A percentile compares a stretch with the other conserved stretches of the same genome.
phyloP scores from a whole-genome alignment of 2,797 vertebrate species.

The Gallinago stenura region DNA sequence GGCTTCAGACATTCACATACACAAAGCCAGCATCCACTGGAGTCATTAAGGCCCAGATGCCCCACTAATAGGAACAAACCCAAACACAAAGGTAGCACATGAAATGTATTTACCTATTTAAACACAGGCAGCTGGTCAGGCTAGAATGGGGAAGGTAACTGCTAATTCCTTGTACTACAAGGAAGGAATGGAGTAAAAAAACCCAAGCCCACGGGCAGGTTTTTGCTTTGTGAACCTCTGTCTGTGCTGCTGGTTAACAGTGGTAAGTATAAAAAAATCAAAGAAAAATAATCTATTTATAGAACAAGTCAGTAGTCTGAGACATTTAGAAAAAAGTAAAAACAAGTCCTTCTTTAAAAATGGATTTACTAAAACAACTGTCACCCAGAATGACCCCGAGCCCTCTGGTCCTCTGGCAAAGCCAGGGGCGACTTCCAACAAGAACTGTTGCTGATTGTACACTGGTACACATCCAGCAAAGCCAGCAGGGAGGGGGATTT shows the following conservation, averaged over 20 bases:
- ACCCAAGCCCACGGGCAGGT: conserved; percentile 79
- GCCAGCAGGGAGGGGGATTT: conserved; percentile 64
- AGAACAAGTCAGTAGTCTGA: conserved; percentile 89
- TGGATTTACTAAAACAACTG: conserved; percentile 84
- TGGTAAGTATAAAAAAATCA: conserved; percentile 85
- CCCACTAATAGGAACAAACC: conserved; percentile 75
- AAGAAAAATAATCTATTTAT: conserved; percentile 87
- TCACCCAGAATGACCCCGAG: conserved; percentile 76
- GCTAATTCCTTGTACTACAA: conserved; percentile 84
- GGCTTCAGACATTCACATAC: conserved; percentile 76
- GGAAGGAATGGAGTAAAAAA: conserved; percentile 80
- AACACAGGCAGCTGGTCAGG: conserved; percentile 79
- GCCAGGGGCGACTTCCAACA: conserved; percentile 47
- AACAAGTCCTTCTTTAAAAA: conserved; percentile 85
- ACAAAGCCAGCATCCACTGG: conserved; percentile 69
- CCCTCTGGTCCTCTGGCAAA: conserved; percentile 72
- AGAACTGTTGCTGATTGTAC: conserved; percentile 58
- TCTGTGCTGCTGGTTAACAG: conserved; percentile 84
- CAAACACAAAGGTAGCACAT: conserved; percentile 75
- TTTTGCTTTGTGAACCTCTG: conserved; percentile 81
- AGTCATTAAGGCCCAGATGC: conserved; percentile 73
- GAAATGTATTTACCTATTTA: conserved; percentile 79
- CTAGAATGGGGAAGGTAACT: conserved; percentile 75
- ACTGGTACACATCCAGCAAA: conserved; percentile 47
- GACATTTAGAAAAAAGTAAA: conserved; percentile 88